Percentiles rank a stretch among this genome's conserved stretches.
Evolutionary conservation across 2,888 invertebrate species (phyloP).

Genomic region (Nomada ferruginata): DNA sequence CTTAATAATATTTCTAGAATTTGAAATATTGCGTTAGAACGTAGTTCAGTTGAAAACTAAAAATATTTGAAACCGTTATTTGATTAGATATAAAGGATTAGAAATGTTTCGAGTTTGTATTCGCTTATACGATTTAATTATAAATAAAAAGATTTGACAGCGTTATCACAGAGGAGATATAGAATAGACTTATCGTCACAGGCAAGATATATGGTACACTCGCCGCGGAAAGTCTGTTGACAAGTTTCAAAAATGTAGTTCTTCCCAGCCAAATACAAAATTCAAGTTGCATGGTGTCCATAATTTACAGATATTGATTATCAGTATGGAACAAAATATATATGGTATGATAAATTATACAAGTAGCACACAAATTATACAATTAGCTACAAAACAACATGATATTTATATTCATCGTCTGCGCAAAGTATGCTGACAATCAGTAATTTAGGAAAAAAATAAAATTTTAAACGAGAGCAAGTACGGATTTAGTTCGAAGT

Average conservation of each 20-base stretch:
- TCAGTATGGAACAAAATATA: background rate
- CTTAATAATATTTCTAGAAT: too few species aligned
- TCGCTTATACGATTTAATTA: too few species aligned
- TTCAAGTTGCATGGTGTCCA: background rate
- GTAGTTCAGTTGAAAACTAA: too few species aligned
- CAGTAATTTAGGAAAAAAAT: background rate
- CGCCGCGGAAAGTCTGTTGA: too few species aligned
- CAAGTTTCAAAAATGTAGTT: background rate
- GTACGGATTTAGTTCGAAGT: constrained; percentile 2
- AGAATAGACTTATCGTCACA: too few species aligned
- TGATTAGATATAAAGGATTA: too few species aligned
- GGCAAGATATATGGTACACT: too few species aligned
- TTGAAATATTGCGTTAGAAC: too few species aligned
- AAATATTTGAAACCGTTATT: too few species aligned
- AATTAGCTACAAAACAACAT: background rate
- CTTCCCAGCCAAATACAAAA: background rate
- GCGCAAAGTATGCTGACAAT: background rate
- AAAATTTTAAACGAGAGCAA: background rate
- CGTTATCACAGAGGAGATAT: too few species aligned
- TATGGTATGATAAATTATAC: background rate
- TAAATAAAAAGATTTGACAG: too few species aligned
- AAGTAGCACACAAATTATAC: background rate
- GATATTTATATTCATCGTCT: background rate
- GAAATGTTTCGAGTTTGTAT: too few species aligned
- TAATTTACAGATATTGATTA: background rate